Base-by-base conservation (phyloP, 2,113 vertebrate species). In the Narcine bancroftii region DNA sequence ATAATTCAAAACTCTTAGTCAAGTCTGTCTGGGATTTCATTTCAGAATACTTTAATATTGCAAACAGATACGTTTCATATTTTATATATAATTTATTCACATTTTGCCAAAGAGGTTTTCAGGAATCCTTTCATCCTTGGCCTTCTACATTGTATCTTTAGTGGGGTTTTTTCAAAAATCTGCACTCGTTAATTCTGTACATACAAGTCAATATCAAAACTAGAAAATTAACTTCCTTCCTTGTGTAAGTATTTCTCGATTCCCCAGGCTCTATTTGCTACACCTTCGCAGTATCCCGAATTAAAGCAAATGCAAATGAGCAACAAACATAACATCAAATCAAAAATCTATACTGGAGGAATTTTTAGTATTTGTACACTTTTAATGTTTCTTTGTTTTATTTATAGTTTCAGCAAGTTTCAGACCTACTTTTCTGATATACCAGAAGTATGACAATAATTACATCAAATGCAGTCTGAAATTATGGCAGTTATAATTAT, bases 41-140 rank as follows among this genome's bases (percentile, higher is more conserved):
- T 87, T 60, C 53, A 19, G 83, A 65, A 65, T 15, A 10, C 56
- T 89, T 89, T 65, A 65, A 89, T 60, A 26, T 39, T 39, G 56
- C 36, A 60, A 5, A 63, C 10, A 24, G 56, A 26, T 69, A 39
- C 42, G 19, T 50, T 50, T 39, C 19, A 56, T 17, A 89, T 89
- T n/a, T n/a, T 89, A 89, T n/a, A 65, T 42, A 63, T 39, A 89
- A 83, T n/a, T 65, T 87, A 87, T 63, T 60, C 85, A 89, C 36
- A n/a, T 56, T 65, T n/a, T 24, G 85, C 36, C 33, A 89, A 65
- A 21, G n/a, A 87, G 36, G n/a, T 56, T 63, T 42, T 65, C 56
- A 63, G 56, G 60, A 83, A 24, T 69, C 17, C 1, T 24, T 89
- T 63, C 0, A 10, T 63, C 60, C 56, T 65, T 17, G 24, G 85